Percentiles rank a stretch among this genome's conserved stretches.
Evolutionary conservation across 2,888 invertebrate genomes (phyloP).

Genomic region (Monopis laevigella): DNA sequence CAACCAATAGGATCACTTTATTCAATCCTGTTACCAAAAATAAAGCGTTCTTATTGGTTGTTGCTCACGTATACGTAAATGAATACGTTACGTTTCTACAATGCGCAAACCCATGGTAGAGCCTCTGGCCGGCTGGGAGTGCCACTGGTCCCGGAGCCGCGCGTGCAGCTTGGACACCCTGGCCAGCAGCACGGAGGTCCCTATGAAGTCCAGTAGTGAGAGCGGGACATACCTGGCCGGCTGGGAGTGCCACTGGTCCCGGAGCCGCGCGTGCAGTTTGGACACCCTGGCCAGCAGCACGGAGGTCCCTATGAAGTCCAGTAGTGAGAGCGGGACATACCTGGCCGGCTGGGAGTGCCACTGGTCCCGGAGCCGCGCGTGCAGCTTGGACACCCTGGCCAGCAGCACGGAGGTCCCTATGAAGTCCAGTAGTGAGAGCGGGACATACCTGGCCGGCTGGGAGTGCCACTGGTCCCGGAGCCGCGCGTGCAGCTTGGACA

Average conservation of each 20-base stretch:
- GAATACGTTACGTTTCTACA: too few relatives aligned
- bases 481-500: slow-evolving; percentile 82
- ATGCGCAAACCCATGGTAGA: too few relatives aligned
- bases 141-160: slow-evolving; percentile 88
- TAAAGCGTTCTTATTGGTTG: too few relatives aligned
- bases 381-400: slow-evolving; percentile 85
- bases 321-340: too few relatives aligned
- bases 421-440: slow-evolving; percentile 95
- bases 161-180: slow-evolving; percentile 85
- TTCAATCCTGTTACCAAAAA: too few relatives aligned
- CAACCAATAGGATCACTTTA: too few relatives aligned
- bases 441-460: slow-evolving; percentile 2
- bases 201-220: slow-evolving; percentile 99
- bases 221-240: slow-evolving; percentile 6
- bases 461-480: slow-evolving; percentile 84
- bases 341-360: slow-evolving; percentile 62
- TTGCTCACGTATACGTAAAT: too few relatives aligned
- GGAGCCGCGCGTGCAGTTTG: slow-evolving; percentile 78
- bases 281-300: slow-evolving; percentile 92
- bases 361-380: slow-evolving; percentile 84
- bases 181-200: slow-evolving; percentile 93
- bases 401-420: slow-evolving; percentile 98
- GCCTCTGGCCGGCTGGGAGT: too few relatives aligned
- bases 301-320: slow-evolving; percentile 99
- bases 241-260: slow-evolving; percentile 81